Conservation (phyloP, 2,888 invertebrate genomes). For the Drosophila barbarae region DNA sequence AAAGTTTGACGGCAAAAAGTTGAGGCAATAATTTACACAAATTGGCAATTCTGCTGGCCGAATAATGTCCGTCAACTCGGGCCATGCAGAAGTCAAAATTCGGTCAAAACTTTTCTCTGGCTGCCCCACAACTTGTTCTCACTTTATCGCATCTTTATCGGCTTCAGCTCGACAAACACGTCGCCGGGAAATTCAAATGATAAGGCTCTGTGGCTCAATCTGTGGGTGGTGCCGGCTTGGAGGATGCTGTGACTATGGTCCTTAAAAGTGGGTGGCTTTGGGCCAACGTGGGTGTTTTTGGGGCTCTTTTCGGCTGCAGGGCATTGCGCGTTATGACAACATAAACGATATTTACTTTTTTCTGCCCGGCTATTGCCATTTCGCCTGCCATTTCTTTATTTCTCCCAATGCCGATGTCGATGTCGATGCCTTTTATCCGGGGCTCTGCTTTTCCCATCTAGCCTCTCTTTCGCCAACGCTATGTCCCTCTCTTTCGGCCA, state of each 20-base stretch:
- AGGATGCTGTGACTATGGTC: background rate
- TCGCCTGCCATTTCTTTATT: constrained; percentile 55
- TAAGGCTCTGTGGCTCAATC: constrained; percentile 49
- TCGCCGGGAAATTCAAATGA: constrained; percentile 69
- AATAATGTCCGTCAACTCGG: constrained; percentile 62
- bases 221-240: constrained; percentile 3
- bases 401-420: constrained; percentile 34
- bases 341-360: constrained; percentile 75
- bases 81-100: constrained; percentile 63
- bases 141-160: constrained; percentile 75
- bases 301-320: constrained; percentile 48
- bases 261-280: constrained; percentile 3
- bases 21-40: constrained; percentile 73
- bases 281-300: background rate
- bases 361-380: constrained; percentile 36
- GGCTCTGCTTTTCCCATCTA: constrained; percentile 44
- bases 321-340: constrained; percentile 74
- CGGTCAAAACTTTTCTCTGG: constrained; percentile 64
- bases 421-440: constrained; percentile 52
- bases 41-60: constrained; percentile 67
- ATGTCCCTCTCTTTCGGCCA: constrained; percentile 39
- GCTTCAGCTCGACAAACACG: constrained; percentile 68
- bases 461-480: constrained; percentile 38
- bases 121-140: constrained; percentile 64
- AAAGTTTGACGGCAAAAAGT: constrained; percentile 50